Percentiles rank a stretch among this genome's conserved stretches.
These are phyloP conservation scores for Drosophila paucipuncta DNA, from an alignment of 2,888 invertebrate genomes.

Conservation along the genomic window DNA sequence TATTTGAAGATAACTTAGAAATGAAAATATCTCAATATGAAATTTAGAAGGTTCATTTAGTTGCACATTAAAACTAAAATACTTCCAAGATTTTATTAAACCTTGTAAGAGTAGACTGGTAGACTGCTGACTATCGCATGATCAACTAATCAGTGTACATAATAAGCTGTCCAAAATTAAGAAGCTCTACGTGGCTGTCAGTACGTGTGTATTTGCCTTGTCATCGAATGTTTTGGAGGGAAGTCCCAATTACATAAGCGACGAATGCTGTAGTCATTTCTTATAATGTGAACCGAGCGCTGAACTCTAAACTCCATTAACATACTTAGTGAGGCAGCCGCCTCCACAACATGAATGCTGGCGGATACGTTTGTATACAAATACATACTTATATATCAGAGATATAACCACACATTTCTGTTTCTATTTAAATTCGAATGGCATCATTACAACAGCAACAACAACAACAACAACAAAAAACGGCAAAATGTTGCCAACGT, in stretches of 20 bases:
- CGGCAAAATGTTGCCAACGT: conserved; percentile 61
- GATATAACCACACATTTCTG: conserved; percentile 36
- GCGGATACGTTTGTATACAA: conserved; percentile 51
- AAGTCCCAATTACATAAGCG: conserved; percentile 24
- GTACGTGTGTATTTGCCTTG: conserved; percentile 12
- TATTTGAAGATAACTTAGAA: background rate
- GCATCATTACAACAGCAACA: conserved; percentile 7
- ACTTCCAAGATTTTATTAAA: background rate
- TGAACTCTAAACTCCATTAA: conserved; percentile 56
- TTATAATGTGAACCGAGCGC: conserved; percentile 29
- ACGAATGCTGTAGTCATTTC: conserved; percentile 19
- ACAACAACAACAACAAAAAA: conserved; percentile 28
- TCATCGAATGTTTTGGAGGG: conserved; percentile 13
- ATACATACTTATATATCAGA: background rate
- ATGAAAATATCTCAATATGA: background rate
- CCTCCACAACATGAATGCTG: conserved; percentile 62
- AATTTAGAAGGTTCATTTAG: background rate
- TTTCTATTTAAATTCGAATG: conserved; percentile 57
- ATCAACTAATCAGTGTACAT: background rate
- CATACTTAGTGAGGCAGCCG: conserved; percentile 50
- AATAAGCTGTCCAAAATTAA: background rate
- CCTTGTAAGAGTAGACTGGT: too few species aligned
- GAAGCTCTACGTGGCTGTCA: background rate
- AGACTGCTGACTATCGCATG: background rate
- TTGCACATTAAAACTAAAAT: background rate